Conservation (phyloP, 2,113 vertebrate species). For the Thalassarche chlororhynchos region DNA sequence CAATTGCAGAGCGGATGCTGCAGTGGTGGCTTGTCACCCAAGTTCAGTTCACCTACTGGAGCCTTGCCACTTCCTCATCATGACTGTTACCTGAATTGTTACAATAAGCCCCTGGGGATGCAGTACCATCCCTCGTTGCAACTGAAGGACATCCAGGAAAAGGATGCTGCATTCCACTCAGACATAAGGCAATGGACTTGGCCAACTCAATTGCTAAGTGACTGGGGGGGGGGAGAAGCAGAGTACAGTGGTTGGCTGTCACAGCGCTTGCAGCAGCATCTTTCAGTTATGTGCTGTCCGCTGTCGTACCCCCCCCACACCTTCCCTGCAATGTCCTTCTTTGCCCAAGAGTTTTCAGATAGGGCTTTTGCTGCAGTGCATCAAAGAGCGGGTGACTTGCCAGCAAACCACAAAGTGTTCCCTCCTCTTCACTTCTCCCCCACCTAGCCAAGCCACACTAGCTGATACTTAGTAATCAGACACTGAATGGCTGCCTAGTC, state of each 20-base stretch:
- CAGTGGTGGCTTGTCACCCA: neutral
- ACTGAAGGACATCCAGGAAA: neutral
- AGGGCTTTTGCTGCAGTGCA: slow-evolving; percentile 64
- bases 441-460: neutral
- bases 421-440: neutral
- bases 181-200: neutral
- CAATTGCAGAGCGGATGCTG: neutral
- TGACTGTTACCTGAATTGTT: neutral
- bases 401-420: neutral
- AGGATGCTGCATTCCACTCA: neutral
- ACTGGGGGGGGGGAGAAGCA: neutral
- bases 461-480: neutral
- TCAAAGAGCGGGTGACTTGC: slow-evolving; percentile 34
- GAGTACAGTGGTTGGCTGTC: slow-evolving; percentile 4
- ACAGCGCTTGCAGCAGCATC: slow-evolving; percentile 55
- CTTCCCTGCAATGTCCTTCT: slow-evolving; percentile 54
- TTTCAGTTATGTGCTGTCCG: neutral
- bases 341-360: neutral
- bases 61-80: neutral
- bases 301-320: neutral
- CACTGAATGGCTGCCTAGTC: neutral
- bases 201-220: slow-evolving; percentile 23
- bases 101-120: neutral
- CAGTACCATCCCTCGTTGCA: neutral
- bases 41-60: neutral